phyloP scores from a whole-genome alignment of 2,888 invertebrate species.

The Siphonodentalium dalli region DNA sequence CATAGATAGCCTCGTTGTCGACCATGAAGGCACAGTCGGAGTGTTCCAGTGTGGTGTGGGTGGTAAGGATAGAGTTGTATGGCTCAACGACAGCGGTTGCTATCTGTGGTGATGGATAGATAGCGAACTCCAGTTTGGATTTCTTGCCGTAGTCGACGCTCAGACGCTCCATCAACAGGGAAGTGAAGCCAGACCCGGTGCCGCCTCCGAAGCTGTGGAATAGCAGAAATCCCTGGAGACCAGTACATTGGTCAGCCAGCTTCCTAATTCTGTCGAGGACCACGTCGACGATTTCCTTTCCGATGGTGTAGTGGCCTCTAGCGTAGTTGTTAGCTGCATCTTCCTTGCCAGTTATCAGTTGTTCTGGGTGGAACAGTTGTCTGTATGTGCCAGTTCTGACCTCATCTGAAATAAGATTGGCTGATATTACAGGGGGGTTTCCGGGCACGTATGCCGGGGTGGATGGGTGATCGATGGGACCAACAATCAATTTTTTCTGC shows the following conservation, averaged over 20 bases:
- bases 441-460: no score
- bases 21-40: conserved; percentile 82
- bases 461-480: no score
- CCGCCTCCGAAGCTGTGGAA: conserved; percentile 82
- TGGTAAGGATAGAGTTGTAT: conserved; percentile 15
- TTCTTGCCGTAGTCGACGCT: conserved; percentile 51
- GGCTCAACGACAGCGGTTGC: conserved; percentile 16
- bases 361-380: conserved; percentile 95
- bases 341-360: conserved; percentile 94
- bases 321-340: conserved; percentile 98
- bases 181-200: conserved; percentile 54
- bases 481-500: no score
- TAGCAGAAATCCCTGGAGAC: conserved; percentile 67
- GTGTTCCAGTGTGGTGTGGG: conserved; percentile 14
- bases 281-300: conserved; percentile 77
- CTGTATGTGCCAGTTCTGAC: conserved; percentile 73
- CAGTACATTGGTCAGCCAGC: conserved; percentile 59
- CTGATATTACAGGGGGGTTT: no score
- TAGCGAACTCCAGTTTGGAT: conserved; percentile 71
- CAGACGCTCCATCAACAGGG: conserved; percentile 52
- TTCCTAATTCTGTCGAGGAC: conserved; percentile 64
- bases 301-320: conserved; percentile 95
- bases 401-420: conserved; percentile 58
- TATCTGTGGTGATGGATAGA: conserved; percentile 88
- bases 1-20: conserved; percentile 10